Conservation (phyloP, 2,797 vertebrate genomes). For the Steatocranus sp. region DNA sequence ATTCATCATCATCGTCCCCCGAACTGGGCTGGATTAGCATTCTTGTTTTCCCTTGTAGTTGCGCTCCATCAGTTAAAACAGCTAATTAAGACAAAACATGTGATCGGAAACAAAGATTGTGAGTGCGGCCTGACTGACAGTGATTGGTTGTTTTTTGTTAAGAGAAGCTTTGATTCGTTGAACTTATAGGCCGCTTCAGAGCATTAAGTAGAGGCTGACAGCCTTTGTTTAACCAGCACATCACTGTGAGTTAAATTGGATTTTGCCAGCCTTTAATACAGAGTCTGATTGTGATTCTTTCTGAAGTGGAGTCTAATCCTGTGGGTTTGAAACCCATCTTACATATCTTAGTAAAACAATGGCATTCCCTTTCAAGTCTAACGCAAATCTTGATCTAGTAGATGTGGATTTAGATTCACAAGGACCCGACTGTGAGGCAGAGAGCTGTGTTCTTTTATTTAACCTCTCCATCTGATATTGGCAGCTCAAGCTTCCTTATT, state of each 20-base stretch:
- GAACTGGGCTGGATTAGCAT: fast-evolving
- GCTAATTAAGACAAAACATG: neutral
- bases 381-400: neutral
- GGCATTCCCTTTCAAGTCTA: neutral
- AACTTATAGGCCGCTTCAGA: neutral
- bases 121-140: neutral
- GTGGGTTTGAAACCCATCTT: neutral
- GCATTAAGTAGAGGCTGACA: neutral
- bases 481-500: neutral
- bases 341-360: neutral
- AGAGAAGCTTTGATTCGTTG: neutral
- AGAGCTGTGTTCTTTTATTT: neutral
- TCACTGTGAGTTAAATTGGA: neutral
- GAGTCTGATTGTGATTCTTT: neutral
- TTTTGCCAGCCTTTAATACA: neutral
- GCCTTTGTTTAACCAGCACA: neutral
- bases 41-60: neutral
- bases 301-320: neutral
- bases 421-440: neutral
- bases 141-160: neutral
- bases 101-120: neutral
- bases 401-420: neutral
- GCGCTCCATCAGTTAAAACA: neutral
- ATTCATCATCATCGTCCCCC: neutral
- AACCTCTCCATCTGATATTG: neutral